Base-by-base conservation (phyloP, 1,140 invertebrate genomes). In the Kradibia gibbosae region DNA sequence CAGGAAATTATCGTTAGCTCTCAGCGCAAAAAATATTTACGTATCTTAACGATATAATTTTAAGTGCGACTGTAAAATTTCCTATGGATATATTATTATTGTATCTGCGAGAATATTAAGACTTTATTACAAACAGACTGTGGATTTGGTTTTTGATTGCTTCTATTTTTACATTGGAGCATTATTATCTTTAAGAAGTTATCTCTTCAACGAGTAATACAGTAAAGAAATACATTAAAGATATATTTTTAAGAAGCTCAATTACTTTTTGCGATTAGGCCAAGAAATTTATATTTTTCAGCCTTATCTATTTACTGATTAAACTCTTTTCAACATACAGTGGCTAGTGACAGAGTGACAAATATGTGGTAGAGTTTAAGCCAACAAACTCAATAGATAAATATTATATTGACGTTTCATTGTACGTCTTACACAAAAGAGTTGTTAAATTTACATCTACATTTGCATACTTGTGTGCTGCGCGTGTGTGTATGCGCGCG, bases 1-100 rank as follows among this genome's bases (percentile, higher is more conserved):
- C 39, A 57, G 15, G 34, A 75, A 75, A 60, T 42, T 42, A 75
- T 75, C 73, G 39, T 72, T 72, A 25, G 8, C 36, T 1, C 5
- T 2, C 0, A 31, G 20, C 48, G 71, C 71, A 50, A 50, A 73
- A 73, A 70, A 42, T n/a, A 45, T n/a, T 13, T 45, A 42, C 22
- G 5, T n/a, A n/a, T n/a, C n/a, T 45, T 72, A 25, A 48, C 42
- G 11, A 10, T 39, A 8, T 67, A 17, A n/a, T 67, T 67, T n/a
- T 7, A 34, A 67, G 20, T 39, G 10, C 20, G 3, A 28, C 3
- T 22, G 17, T 67, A 3, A 60, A 28, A 60, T 60, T 60, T 60
- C 25, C 5, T n/a, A 28, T 60, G 34, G 13, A 7, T 17, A 62
- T 62, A 8, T 45, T 45, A 8, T 45, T 45, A 8, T 13, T 45